phyloP scores from a whole-genome alignment of 2,888 invertebrate genomes.

The Rhagium mordax region DNA sequence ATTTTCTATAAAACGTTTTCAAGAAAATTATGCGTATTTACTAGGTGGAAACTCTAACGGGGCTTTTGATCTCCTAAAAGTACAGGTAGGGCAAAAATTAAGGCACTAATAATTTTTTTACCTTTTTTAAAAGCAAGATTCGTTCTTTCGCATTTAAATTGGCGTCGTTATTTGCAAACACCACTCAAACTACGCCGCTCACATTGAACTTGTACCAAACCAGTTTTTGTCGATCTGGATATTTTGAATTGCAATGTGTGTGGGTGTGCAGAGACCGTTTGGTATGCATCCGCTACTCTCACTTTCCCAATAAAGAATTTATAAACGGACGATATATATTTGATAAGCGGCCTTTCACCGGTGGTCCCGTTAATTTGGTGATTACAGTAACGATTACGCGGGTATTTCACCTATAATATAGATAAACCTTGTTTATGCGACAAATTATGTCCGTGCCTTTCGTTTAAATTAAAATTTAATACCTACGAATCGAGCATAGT shows the following conservation, averaged over 20 bases:
- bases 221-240: neutral
- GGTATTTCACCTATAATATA: neutral
- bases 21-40: too few species aligned
- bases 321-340: neutral
- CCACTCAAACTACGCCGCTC: neutral
- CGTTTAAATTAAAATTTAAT: neutral
- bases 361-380: neutral
- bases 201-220: neutral
- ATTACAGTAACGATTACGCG: neutral
- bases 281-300: neutral
- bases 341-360: conserved; percentile 16
- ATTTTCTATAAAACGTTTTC: too few species aligned
- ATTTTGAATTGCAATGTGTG: neutral
- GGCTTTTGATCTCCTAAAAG: too few species aligned
- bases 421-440: neutral
- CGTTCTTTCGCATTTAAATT: neutral
- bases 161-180: neutral
- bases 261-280: neutral
- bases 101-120: too few species aligned
- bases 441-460: neutral
- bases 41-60: too few species aligned
- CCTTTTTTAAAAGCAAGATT: too few species aligned
- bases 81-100: too few species aligned
- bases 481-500: neutral
- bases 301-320: conserved; percentile 9